Percentiles rank a stretch among this genome's conserved stretches.
Conservation (phyloP, 2,888 invertebrate species). For the Ceratothoa steindachneri region DNA sequence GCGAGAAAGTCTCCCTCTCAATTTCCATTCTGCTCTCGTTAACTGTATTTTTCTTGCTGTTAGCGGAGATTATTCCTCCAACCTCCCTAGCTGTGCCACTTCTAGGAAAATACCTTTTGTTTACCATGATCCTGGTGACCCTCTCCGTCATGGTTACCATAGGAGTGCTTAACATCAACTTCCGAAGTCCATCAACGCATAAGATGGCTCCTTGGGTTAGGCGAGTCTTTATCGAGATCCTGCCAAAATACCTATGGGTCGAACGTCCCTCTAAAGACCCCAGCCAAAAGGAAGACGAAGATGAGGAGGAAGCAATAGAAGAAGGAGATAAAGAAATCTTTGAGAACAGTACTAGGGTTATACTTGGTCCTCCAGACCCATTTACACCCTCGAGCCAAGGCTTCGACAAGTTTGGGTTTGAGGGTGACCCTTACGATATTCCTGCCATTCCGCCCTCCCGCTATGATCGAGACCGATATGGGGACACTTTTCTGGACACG, state of each 20-base stretch:
- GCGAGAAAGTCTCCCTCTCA: slow-evolving; percentile 89
- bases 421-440: slow-evolving; percentile 65
- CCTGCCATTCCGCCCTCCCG: slow-evolving; percentile 56
- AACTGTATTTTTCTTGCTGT: slow-evolving; percentile 87
- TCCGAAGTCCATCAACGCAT: slow-evolving; percentile 86
- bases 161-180: slow-evolving; percentile 85
- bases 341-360: slow-evolving; percentile 36
- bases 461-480: slow-evolving; percentile 59
- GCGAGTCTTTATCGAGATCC: slow-evolving; percentile 63
- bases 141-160: slow-evolving; percentile 89
- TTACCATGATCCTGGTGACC: slow-evolving; percentile 91
- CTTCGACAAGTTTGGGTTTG: slow-evolving; percentile 51
- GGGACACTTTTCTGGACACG: slow-evolving; percentile 55
- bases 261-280: slow-evolving; percentile 71
- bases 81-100: slow-evolving; percentile 88
- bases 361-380: slow-evolving; percentile 48
- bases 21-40: slow-evolving; percentile 87
- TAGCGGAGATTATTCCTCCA: slow-evolving; percentile 91
- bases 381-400: slow-evolving; percentile 49
- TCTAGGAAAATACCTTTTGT: slow-evolving; percentile 69
- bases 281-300: slow-evolving; percentile 49
- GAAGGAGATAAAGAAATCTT: slow-evolving; percentile 41
- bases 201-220: slow-evolving; percentile 88
- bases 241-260: slow-evolving; percentile 78
- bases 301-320: slow-evolving; percentile 33